A percentile compares a stretch with the other conserved stretches of the same genome.
Evolutionary conservation across 37 sponge, comb jelly and placozoan genomes (phyloP).

Genomic region (Oscarella lobularis): DNA sequence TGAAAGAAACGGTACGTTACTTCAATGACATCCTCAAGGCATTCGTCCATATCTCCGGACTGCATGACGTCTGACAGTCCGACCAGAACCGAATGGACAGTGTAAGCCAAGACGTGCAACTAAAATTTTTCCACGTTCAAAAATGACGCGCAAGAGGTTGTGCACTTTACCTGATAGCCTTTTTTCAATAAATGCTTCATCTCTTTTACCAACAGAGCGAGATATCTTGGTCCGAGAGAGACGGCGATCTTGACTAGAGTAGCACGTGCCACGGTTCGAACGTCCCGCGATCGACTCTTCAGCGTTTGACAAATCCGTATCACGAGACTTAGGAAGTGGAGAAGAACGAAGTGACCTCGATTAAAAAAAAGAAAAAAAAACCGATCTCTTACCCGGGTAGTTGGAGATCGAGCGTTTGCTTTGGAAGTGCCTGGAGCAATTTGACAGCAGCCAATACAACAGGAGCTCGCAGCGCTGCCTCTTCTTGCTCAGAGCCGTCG

Average conservation of each 20-base stretch:
- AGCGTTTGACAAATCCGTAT: slow-evolving; percentile 63
- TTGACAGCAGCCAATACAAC: slow-evolving; percentile 79
- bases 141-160: background rate
- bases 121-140: too few relatives aligned
- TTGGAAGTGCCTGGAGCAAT: slow-evolving; percentile 55
- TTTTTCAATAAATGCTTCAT: slow-evolving; percentile 58
- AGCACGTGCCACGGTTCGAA: slow-evolving; percentile 47
- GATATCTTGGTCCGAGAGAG: slow-evolving; percentile 52
- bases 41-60: slow-evolving; percentile 66
- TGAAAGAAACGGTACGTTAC: background rate
- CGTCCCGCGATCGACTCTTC: slow-evolving; percentile 48
- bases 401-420: slow-evolving; percentile 33
- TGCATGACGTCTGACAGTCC: slow-evolving; percentile 35
- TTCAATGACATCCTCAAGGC: slow-evolving; percentile 29
- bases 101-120: slow-evolving; percentile 60
- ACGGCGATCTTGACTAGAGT: slow-evolving; percentile 69
- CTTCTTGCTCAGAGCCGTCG: slow-evolving; percentile 12
- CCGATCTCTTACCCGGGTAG: slow-evolving; percentile 65
- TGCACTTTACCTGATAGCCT: slow-evolving; percentile 66
- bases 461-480: slow-evolving; percentile 51
- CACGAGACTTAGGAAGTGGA: slow-evolving; percentile 28
- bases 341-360: background rate
- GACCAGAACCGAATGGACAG: slow-evolving; percentile 48
- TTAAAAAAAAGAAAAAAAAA: background rate
- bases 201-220: slow-evolving; percentile 55